A percentile compares a stretch with the other conserved stretches of the same genome.
phyloP scores from a whole-genome alignment of 2,888 invertebrate genomes.

The Portevinia maculata region DNA sequence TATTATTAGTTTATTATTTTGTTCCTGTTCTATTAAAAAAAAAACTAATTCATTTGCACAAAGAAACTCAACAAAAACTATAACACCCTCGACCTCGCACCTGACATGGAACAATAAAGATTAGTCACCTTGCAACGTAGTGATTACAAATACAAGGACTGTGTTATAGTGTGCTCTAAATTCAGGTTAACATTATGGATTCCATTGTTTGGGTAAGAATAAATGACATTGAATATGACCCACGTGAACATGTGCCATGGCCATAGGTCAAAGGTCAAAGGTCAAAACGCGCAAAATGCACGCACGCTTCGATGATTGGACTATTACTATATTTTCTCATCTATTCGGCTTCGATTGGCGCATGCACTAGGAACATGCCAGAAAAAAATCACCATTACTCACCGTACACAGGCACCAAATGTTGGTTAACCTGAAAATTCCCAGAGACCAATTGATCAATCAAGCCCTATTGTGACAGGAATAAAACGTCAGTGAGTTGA shows the following conservation, averaged over 20 bases:
- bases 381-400: constrained; percentile 58
- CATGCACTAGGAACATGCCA: constrained; percentile 45
- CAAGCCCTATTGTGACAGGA: neutral
- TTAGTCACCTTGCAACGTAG: constrained; percentile 55
- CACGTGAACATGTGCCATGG: constrained; percentile 65
- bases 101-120: constrained; percentile 48
- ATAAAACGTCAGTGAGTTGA: neutral
- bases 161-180: neutral
- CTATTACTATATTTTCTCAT: constrained; percentile 18
- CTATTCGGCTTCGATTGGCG: constrained; percentile 1
- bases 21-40: neutral
- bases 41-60: neutral
- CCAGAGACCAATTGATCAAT: constrained; percentile 25
- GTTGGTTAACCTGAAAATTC: constrained; percentile 33
- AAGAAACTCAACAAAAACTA: constrained; percentile 9
- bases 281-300: constrained; percentile 53
- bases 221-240: constrained; percentile 67
- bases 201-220: neutral
- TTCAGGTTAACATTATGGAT: no score
- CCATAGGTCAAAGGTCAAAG: constrained; percentile 71
- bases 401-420: constrained; percentile 23
- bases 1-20: constrained; percentile 37
- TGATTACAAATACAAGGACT: constrained; percentile 38
- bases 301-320: constrained; percentile 12
- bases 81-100: constrained; percentile 18